Evolutionary conservation across 2,797 vertebrate species (phyloP), one percentile per base, ranked within the genome.

Genomic region (Mormyrops boulengeri): DNA sequence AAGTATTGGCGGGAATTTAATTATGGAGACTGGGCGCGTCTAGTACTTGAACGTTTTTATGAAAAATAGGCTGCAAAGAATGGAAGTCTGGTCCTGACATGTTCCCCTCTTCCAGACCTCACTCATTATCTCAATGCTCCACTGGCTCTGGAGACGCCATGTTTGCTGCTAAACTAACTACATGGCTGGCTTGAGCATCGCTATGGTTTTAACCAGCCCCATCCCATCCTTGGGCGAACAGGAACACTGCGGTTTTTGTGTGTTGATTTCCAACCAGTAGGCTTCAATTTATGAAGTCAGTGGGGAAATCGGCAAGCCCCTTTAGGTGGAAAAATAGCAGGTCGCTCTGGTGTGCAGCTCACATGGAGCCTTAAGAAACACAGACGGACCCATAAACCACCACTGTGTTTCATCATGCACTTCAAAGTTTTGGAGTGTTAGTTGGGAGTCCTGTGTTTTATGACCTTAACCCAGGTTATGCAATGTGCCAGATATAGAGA

Each of bases 41-140:
- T 88, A 53, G 11, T 53, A 4, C 38, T 5, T 82, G 5, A 30
- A 34, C 1, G 0, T 47, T 69, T 47, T 50, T 89, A 26, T 22
- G 26, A 12, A 52, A 88, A 52, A 12, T 22, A 26, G 26, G 14
- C 69, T 4, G 55, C 12, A n/a, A 80, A 44, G 38, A 47, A 3
- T 41, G 34, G 44, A 87, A 22, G 85, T 38, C 34, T 57, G 53
- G 85, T 57, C 26, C 34, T 57, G 53, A 44, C 14, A 84, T 82
- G 47, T 44, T 34, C 50, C 88, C 66, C 69, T 82, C 77, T 69
- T 55, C 88, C 69, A 90, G 57, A 55, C 77, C 84, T 91, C 88
- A 44, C 90, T 90, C 47, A 90, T 92, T 93, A 91, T 49, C 57
- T n/a, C 8, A 3, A 2, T 30, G 52, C 50, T 44, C 9, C 47